These are phyloP conservation scores for Sarotherodon lohbergeri DNA, from an alignment of 2,113 vertebrate species.

Conservation along the genomic window DNA sequence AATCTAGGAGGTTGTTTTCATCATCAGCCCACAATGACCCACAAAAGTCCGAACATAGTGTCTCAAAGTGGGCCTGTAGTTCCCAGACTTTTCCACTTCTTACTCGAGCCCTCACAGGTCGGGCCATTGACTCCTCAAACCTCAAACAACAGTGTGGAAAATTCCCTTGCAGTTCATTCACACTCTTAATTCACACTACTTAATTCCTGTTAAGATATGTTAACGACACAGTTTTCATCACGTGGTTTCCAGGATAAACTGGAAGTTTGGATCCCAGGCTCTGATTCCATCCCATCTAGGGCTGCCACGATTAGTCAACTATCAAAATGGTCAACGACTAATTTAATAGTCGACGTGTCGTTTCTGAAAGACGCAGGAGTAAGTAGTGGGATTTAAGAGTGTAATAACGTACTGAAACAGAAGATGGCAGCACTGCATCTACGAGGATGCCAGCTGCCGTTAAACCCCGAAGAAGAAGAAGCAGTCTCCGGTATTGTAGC, in stretches of 20 bases:
- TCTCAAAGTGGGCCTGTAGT: conserved; percentile 31
- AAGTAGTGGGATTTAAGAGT: too few species aligned
- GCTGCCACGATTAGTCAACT: too few species aligned
- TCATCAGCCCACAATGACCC: not conserved
- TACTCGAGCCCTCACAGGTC: conserved; percentile 55
- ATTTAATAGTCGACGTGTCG: too few species aligned
- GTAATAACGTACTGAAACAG: too few species aligned
- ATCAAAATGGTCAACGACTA: too few species aligned
- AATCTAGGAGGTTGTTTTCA: not conserved
- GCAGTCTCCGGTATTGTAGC: too few species aligned
- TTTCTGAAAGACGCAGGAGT: too few species aligned
- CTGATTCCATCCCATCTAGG: not conserved
- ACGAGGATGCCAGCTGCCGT: too few species aligned
- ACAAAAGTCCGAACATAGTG: conserved; percentile 19
- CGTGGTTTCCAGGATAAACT: conserved; percentile 69
- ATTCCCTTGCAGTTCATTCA: conserved; percentile 64
- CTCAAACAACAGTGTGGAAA: conserved; percentile 48
- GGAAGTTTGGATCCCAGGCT: not conserved
- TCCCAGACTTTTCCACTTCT: conserved; percentile 54
- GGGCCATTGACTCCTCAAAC: conserved; percentile 35
- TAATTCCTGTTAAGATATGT: conserved; percentile 1
- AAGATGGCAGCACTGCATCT: too few species aligned
- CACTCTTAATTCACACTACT: conserved; percentile 49
- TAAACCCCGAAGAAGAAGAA: too few species aligned
- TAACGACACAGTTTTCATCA: conserved; percentile 44